Percentiles rank a stretch among this genome's conserved stretches.
These are phyloP conservation scores for Fopius arisanus DNA, from an alignment of 1,140 invertebrate species.

Conservation along the genomic window DNA sequence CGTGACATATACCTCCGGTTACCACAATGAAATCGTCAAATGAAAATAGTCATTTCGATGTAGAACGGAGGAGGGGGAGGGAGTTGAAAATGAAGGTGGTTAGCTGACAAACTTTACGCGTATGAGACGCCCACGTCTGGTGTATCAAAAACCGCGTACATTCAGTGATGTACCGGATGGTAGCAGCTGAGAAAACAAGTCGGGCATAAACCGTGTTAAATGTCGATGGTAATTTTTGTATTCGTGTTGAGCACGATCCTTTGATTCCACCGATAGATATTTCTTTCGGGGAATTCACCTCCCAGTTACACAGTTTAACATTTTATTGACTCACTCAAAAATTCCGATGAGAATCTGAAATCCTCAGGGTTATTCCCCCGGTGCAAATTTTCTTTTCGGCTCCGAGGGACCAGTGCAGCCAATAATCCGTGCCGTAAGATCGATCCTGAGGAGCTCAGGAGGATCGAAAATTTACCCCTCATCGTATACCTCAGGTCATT, in stretches of 20 bases:
- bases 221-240: constrained; percentile 18
- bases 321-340: background rate
- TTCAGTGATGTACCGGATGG: constrained; percentile 15
- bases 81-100: background rate
- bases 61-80: background rate
- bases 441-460: constrained; percentile 32
- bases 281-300: background rate
- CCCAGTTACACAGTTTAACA: background rate
- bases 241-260: background rate
- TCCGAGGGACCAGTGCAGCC: constrained; percentile 10
- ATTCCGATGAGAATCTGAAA: background rate
- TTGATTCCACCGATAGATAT: background rate
- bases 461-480: constrained; percentile 18
- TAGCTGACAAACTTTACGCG: constrained; percentile 28
- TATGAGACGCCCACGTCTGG: constrained; percentile 24
- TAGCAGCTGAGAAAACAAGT: constrained; percentile 35
- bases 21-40: constrained; percentile 36
- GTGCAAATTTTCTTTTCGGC: constrained; percentile 21
- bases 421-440: constrained; percentile 36
- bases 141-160: constrained; percentile 25
- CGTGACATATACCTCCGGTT: constrained; percentile 30
- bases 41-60: constrained; percentile 30
- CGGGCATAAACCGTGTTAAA: constrained; percentile 7
- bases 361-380: background rate
- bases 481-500: constrained; percentile 22